Conservation (phyloP, 2,888 invertebrate genomes). For the Drosophila acutilabella region DNA sequence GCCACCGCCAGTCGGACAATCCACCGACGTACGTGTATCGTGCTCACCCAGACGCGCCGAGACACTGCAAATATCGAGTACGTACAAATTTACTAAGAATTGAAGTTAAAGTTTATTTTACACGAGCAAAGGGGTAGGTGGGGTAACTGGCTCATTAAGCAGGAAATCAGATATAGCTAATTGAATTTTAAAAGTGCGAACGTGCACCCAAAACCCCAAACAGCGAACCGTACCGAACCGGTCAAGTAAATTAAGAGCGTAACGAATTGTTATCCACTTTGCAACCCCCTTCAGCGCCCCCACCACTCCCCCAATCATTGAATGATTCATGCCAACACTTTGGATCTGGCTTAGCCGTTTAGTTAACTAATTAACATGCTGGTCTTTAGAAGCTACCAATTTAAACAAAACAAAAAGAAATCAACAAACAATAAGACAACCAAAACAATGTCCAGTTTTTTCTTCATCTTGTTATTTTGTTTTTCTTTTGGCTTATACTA, state of each 20-base stretch:
- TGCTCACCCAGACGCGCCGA: slow-evolving; percentile 82
- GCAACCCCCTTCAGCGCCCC: slow-evolving; percentile 21
- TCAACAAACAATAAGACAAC: slow-evolving; percentile 4
- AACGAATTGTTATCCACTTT: slow-evolving; percentile 60
- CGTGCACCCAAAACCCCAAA: slow-evolving; percentile 30
- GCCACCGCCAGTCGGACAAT: slow-evolving; percentile 83
- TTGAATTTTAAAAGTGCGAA: slow-evolving; percentile 64
- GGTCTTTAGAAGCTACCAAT: slow-evolving; percentile 15
- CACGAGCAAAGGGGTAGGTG: neutral
- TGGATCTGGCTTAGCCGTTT: slow-evolving; percentile 59
- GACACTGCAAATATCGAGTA: slow-evolving; percentile 58
- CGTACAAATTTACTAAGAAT: neutral
- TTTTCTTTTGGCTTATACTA: neutral
- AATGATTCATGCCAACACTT: slow-evolving; percentile 60
- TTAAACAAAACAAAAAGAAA: slow-evolving; percentile 12
- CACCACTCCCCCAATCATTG: slow-evolving; percentile 2
- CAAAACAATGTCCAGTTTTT: slow-evolving; percentile 10
- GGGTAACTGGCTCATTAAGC: slow-evolving; percentile 29
- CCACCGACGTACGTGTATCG: slow-evolving; percentile 74
- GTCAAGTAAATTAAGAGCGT: slow-evolving; percentile 50
- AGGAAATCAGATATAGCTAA: slow-evolving; percentile 60
- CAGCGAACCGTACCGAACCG: slow-evolving; percentile 20
- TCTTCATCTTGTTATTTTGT: too few relatives aligned
- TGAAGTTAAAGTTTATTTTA: slow-evolving; percentile 4
- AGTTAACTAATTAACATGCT: slow-evolving; percentile 65